phyloP scores from a whole-genome alignment of 2,888 invertebrate genomes.

The Pilophorus perplexus region DNA sequence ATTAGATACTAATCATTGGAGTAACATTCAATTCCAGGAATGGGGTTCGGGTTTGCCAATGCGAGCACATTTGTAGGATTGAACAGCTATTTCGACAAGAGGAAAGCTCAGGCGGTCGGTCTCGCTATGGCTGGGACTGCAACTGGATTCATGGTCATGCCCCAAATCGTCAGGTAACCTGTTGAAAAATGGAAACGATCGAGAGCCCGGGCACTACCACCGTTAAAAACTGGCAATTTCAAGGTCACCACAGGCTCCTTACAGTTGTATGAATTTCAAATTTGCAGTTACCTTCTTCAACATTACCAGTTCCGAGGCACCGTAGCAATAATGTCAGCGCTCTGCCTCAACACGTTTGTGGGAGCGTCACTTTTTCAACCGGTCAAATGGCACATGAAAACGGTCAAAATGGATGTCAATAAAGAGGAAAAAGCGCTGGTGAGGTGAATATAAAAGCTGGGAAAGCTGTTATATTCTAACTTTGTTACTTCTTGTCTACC shows the following conservation, averaged over 20 bases:
- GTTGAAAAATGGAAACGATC: neutral
- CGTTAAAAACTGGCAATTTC: too few species aligned
- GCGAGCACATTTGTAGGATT: slow-evolving; percentile 70
- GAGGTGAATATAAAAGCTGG: slow-evolving; percentile 13
- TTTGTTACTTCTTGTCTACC: too few species aligned
- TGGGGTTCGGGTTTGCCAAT: slow-evolving; percentile 69
- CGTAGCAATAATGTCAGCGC: slow-evolving; percentile 61
- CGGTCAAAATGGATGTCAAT: neutral
- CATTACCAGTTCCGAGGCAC: slow-evolving; percentile 65
- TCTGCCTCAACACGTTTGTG: slow-evolving; percentile 62
- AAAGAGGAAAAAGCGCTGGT: slow-evolving; percentile 36
- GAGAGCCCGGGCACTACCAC: neutral
- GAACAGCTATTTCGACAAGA: slow-evolving; percentile 66
- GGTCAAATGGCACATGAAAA: slow-evolving; percentile 59
- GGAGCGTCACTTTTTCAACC: slow-evolving; percentile 57
- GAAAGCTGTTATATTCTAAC: neutral
- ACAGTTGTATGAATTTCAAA: too few species aligned
- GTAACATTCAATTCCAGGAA: slow-evolving; percentile 54
- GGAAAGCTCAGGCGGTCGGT: slow-evolving; percentile 70
- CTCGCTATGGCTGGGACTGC: slow-evolving; percentile 73
- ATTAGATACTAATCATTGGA: neutral
- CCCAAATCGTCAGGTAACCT: slow-evolving; percentile 60
- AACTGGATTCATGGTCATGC: slow-evolving; percentile 71
- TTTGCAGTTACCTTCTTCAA: slow-evolving; percentile 59
- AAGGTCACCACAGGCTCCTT: too few species aligned